These are phyloP conservation scores for Brienomyrus brachyistius DNA, from an alignment of 2,113 vertebrate species.

Conservation along the genomic window DNA sequence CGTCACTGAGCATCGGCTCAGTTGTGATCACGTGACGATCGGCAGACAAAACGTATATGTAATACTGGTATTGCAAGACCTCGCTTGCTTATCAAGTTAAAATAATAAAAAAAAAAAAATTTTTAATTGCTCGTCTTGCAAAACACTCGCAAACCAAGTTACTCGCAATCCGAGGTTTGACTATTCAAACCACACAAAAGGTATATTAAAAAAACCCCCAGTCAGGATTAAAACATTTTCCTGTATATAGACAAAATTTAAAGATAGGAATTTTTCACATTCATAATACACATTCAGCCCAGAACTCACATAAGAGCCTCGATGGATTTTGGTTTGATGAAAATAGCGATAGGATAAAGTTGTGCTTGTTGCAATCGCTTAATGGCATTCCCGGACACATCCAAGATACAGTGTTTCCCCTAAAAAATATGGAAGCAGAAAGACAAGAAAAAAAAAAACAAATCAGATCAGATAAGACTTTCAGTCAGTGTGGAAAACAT, in stretches of 20 bases:
- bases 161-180: no score
- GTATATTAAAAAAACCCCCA: neutral
- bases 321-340: slow-evolving; percentile 98
- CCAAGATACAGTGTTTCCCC: slow-evolving; percentile 98
- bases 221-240: neutral
- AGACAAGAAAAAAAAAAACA: neutral
- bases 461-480: neutral
- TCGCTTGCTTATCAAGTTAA: no score
- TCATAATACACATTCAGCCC: neutral
- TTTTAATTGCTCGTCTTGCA: no score
- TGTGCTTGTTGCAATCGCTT: slow-evolving; percentile 98
- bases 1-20: no score
- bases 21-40: no score
- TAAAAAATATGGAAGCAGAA: slow-evolving; percentile 37
- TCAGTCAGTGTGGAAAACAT: neutral
- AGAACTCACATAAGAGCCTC: slow-evolving; percentile 93
- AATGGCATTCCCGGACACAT: slow-evolving; percentile 96
- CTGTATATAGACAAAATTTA: neutral
- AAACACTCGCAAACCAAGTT: no score
- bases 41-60: no score
- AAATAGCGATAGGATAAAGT: slow-evolving; percentile 94
- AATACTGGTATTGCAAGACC: no score
- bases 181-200: neutral
- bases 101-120: no score
- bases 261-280: neutral